Base-by-base conservation (phyloP, 2,888 invertebrate genomes). In the Cerceris rybyensis region DNA sequence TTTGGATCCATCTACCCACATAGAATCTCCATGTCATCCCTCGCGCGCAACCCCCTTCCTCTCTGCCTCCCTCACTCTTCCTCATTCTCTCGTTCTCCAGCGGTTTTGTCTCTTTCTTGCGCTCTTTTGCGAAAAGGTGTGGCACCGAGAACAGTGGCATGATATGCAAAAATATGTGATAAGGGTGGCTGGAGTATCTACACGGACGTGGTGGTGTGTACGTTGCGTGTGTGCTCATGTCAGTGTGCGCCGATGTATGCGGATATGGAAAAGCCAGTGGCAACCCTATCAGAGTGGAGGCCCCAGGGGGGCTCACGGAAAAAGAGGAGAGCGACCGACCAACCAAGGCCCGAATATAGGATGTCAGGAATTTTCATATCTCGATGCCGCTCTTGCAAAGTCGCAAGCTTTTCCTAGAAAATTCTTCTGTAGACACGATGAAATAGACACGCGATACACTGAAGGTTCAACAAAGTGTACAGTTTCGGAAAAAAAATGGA, bases 81-180 rank as follows among this genome's bases (percentile, higher is more conserved):
- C 75, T 69, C 76, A 66, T 66, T 80, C 77, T 72, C 60, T 74
- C 70, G 71, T 73, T 75, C 78, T 63, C 69, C 70, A 50, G 52
- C 70, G 67, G 69, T 76, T 78, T 71, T 71, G 68, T 76, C 71
- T 75, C 83, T 70, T 71, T 66, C 83, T 75, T 72, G 75, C 76
- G 68, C 78, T 65, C 76, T 73, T 78, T 68, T 79, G 70, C 70
- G 80, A 70, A 79, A 80, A 82, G 83, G 82, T 82, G 85, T 73
- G 85, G 80, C 80, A 69, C 78, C 70, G 76, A 78, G 86, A 84
- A 82, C 82, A 85, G 82, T 80, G 81, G 85, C 86, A 89, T 86
- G 89, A 88, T 89, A 89, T 89, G 89, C 89, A 89, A 89, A 89
- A 89, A 89, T 89, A 89, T 89, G 87, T 88, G 89, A 89, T 89